Evolutionary conservation across 1,140 invertebrate genomes (phyloP).

Genomic region (Bombus superbus): DNA sequence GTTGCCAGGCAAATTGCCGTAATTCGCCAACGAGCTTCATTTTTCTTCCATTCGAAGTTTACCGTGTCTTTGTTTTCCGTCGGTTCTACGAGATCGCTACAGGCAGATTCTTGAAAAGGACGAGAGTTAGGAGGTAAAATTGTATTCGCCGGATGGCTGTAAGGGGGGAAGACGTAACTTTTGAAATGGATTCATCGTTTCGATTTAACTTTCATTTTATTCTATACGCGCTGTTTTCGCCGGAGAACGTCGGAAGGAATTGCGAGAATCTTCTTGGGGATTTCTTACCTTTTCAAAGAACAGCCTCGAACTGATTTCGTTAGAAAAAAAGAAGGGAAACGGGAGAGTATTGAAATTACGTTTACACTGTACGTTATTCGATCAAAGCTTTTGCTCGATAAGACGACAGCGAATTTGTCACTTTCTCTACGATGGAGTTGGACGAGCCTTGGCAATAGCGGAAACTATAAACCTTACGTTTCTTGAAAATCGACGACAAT

Average conservation of each 20-base stretch:
- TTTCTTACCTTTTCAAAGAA: background rate
- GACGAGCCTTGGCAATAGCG: too few relatives aligned
- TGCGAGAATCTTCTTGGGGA: background rate
- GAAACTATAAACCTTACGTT: too few relatives aligned
- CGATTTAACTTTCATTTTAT: background rate
- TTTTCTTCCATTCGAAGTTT: slow-evolving; percentile 10
- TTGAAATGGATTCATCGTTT: background rate
- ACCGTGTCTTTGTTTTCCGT: background rate
- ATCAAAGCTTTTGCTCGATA: too few relatives aligned
- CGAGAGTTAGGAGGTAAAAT: background rate
- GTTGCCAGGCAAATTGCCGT: slow-evolving; percentile 14
- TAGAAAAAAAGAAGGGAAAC: too few relatives aligned
- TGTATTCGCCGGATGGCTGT: background rate
- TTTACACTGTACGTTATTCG: too few relatives aligned
- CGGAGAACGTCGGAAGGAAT: background rate
- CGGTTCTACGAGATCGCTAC: background rate
- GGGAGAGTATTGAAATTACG: too few relatives aligned
- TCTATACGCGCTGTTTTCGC: background rate
- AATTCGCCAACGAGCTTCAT: background rate
- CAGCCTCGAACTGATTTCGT: too few relatives aligned
- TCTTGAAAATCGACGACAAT: too few relatives aligned
- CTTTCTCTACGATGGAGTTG: background rate
- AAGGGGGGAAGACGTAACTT: background rate
- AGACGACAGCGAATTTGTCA: too few relatives aligned
- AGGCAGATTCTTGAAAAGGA: background rate